Conservation (phyloP, 2,888 invertebrate genomes). For the Papilio gigon region DNA sequence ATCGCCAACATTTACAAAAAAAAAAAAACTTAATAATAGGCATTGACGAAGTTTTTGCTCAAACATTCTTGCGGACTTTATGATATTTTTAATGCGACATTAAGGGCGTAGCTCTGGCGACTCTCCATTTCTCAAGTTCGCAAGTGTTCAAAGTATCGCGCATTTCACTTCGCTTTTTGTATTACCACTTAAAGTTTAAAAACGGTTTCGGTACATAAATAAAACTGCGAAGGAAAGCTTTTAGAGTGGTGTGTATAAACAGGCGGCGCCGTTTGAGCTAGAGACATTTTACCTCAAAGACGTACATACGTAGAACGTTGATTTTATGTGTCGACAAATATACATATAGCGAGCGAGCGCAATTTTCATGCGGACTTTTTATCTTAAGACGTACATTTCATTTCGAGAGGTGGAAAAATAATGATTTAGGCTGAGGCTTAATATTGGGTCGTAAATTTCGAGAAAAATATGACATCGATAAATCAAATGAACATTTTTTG, state of each 20-base stretch:
- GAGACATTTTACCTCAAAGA: slow-evolving; percentile 53
- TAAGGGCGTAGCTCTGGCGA: slow-evolving; percentile 30
- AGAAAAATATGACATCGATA: slow-evolving; percentile 46
- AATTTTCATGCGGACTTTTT: slow-evolving; percentile 50
- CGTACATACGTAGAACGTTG: slow-evolving; percentile 46
- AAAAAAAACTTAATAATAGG: slow-evolving; percentile 20
- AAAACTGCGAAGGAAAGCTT: slow-evolving; percentile 55
- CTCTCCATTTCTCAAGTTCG: slow-evolving; percentile 42
- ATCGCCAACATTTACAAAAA: slow-evolving; percentile 32
- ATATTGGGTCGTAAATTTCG: slow-evolving; percentile 44
- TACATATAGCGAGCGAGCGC: slow-evolving; percentile 47
- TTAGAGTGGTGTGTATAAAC: slow-evolving; percentile 57
- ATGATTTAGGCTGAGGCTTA: slow-evolving; percentile 41
- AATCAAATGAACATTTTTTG: slow-evolving; percentile 46
- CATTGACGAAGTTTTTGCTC: slow-evolving; percentile 1
- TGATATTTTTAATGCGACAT: slow-evolving; percentile 32
- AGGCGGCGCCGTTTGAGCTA: slow-evolving; percentile 55
- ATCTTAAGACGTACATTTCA: slow-evolving; percentile 44
- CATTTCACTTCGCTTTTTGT: slow-evolving; percentile 47
- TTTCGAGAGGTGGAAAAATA: slow-evolving; percentile 39
- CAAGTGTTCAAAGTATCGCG: slow-evolving; percentile 48
- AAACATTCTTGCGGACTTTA: slow-evolving; percentile 12
- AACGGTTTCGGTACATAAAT: slow-evolving; percentile 56
- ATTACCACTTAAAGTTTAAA: slow-evolving; percentile 53
- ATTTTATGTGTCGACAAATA: slow-evolving; percentile 45